These are phyloP conservation scores for Danio rerio DNA, from an alignment of 2,113 vertebrate genomes.

Conservation along the genomic window GRCz12tu NC_133182.1:74436001-74436500, in stretches of 20 bases:
- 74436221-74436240: constrained; percentile 71
- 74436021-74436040: constrained; percentile 67
- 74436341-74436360: constrained; percentile 49
- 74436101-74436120: constrained; percentile 81
- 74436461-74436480: no score
- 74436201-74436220: constrained; percentile 66
- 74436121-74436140: constrained; percentile 69
- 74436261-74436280: constrained; percentile 64
- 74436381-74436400: constrained; percentile 21
- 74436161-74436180: constrained; percentile 83
- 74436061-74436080: constrained; percentile 65
- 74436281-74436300: constrained; percentile 57
- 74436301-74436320: constrained; percentile 55
- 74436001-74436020: constrained; percentile 73
- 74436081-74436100: constrained; percentile 71
- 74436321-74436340: constrained; percentile 61
- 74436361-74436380: constrained; percentile 52
- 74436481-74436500: no score
- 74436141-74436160: constrained; percentile 73
- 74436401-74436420: neutral
- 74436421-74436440: constrained; percentile 10
- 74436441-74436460: constrained; percentile 2
- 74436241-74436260: constrained; percentile 79
- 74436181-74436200: constrained; percentile 79
- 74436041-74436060: constrained; percentile 77